Conservation (phyloP, 2,797 vertebrate species). For the Mormyrus proboscirostris region DNA sequence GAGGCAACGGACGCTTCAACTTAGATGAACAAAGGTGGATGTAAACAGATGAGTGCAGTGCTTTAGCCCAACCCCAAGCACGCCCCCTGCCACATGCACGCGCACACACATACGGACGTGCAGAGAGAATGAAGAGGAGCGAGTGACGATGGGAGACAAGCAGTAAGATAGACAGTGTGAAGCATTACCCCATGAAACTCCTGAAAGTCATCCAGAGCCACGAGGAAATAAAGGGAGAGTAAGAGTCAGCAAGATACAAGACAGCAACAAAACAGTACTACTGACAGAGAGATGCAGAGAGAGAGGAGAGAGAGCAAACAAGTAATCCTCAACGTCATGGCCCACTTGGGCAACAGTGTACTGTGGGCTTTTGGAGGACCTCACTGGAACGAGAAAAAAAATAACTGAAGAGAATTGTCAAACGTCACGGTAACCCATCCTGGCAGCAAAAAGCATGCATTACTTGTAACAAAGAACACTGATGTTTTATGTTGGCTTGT, state of each 20-base stretch:
- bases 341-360: background rate
- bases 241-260: constrained; percentile 16
- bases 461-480: background rate
- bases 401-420: background rate
- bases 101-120: constrained; percentile 35
- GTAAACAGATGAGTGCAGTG: background rate
- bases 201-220: constrained; percentile 80
- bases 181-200: constrained; percentile 95
- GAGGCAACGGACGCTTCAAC: background rate
- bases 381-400: background rate
- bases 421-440: too few species aligned
- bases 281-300: background rate
- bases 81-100: background rate
- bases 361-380: background rate
- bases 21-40: background rate
- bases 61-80: background rate
- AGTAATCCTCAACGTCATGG: background rate
- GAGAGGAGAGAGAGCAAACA: background rate
- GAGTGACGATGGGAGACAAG: constrained; percentile 28
- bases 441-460: background rate
- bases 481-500: background rate
- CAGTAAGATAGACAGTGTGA: constrained; percentile 36
- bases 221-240: constrained; percentile 33
- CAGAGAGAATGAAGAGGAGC: constrained; percentile 19
- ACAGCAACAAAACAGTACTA: background rate